Evolutionary conservation across 2,113 vertebrate species (phyloP).

Genomic region (Numida meleagris): DNA sequence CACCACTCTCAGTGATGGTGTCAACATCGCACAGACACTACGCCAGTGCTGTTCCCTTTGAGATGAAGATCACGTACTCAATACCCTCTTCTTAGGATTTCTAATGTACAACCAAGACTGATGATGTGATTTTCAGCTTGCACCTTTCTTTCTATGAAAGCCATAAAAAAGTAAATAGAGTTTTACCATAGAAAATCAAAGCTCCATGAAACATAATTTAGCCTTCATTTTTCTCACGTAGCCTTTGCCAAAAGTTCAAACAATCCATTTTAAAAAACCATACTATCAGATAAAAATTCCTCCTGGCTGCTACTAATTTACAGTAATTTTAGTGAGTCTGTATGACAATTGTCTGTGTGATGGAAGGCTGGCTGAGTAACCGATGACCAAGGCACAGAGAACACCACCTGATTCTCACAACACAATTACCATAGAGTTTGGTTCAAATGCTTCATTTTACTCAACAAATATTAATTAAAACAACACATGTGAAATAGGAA

Average conservation of each 20-base stretch:
- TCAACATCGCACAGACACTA: neutral
- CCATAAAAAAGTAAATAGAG: neutral
- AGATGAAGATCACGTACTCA: neutral
- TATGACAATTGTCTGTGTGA: neutral
- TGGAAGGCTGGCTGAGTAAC: neutral
- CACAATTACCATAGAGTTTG: neutral
- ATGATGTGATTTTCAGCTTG: neutral
- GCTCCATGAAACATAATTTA: neutral
- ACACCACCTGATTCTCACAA: neutral
- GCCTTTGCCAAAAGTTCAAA: neutral
- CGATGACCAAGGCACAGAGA: neutral
- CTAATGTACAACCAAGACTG: neutral
- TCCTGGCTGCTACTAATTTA: neutral
- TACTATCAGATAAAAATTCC: neutral
- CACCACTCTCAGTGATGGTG: neutral
- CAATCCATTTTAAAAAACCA: neutral
- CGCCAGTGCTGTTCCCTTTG: neutral
- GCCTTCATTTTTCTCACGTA: neutral
- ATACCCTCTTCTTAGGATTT: neutral
- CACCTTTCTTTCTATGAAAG: neutral
- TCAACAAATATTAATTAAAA: neutral
- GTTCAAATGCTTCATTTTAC: neutral
- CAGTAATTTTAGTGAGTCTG: neutral
- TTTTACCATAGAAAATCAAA: neutral
- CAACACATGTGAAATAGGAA: neutral